Evolutionary conservation across 2,888 invertebrate genomes (phyloP).

Genomic region (Diarsia brunnea): DNA sequence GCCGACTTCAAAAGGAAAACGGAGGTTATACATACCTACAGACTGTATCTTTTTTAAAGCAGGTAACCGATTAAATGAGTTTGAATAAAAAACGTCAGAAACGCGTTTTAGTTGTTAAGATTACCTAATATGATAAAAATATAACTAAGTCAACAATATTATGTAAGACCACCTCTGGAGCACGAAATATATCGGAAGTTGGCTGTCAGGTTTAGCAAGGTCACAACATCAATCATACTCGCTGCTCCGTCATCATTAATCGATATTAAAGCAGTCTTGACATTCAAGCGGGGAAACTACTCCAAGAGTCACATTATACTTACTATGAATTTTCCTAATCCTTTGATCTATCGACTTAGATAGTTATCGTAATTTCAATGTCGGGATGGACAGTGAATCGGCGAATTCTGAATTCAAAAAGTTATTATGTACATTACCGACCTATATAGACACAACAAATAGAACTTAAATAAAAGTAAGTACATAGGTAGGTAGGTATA

Average conservation of each 20-base stretch:
- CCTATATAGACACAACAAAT: too few relatives aligned
- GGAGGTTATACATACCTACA: too few relatives aligned
- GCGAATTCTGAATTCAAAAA: background rate
- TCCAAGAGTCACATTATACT: slow-evolving; percentile 14
- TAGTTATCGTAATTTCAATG: slow-evolving; percentile 10
- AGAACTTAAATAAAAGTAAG: too few relatives aligned
- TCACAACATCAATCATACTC: slow-evolving; percentile 40
- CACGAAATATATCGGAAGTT: slow-evolving; percentile 36
- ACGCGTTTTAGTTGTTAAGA: background rate
- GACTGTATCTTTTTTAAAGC: too few relatives aligned
- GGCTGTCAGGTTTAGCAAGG: slow-evolving; percentile 14
- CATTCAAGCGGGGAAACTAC: slow-evolving; percentile 12
- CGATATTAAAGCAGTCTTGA: slow-evolving; percentile 34
- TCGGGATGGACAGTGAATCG: background rate
- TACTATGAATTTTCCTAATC: background rate
- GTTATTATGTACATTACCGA: too few relatives aligned
- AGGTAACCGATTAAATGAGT: too few relatives aligned
- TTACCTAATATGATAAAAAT: background rate
- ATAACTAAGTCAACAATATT: background rate
- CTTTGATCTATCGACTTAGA: slow-evolving; percentile 21
- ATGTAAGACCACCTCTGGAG: slow-evolving; percentile 10
- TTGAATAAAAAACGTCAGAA: background rate
- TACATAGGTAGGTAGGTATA: too few relatives aligned
- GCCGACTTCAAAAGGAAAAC: too few relatives aligned
- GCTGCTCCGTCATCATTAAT: slow-evolving; percentile 41